Conservation (phyloP, 1,140 invertebrate species). For the Anadara kagoshimensis region DNA sequence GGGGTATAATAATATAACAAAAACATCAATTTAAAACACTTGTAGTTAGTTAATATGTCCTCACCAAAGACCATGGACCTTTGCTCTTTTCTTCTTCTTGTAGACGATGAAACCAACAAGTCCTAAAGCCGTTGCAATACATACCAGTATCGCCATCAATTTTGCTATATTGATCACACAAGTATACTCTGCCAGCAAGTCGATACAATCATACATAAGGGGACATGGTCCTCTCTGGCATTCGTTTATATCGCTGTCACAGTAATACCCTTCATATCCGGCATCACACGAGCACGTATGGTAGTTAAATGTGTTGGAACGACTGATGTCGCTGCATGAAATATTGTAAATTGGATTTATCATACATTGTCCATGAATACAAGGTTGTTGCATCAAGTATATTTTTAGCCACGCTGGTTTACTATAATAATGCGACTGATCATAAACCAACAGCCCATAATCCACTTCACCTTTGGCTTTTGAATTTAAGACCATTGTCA, state of each 20-base stretch:
- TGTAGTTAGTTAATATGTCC: too few species aligned
- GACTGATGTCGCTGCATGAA: slow-evolving; percentile 18
- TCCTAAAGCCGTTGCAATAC: too few species aligned
- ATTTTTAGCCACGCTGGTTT: slow-evolving; percentile 21
- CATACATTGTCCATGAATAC: slow-evolving; percentile 33
- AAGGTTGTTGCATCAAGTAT: slow-evolving; percentile 27
- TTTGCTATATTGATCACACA: slow-evolving; percentile 31
- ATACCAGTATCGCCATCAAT: too few species aligned
- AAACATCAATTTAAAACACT: too few species aligned
- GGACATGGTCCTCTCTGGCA: slow-evolving; percentile 36
- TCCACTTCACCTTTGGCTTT: too few species aligned
- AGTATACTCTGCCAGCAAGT: slow-evolving; percentile 29
- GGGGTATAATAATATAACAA: too few species aligned
- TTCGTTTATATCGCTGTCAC: slow-evolving; percentile 44
- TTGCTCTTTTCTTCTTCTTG: too few species aligned
- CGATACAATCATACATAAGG: slow-evolving; percentile 36
- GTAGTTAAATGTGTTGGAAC: slow-evolving; percentile 22
- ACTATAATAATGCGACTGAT: neutral
- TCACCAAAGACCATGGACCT: too few species aligned
- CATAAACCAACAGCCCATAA: too few species aligned
- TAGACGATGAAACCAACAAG: too few species aligned
- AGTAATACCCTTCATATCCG: slow-evolving; percentile 36
- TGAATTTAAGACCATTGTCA: slow-evolving; percentile 2
- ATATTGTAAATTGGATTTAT: neutral
- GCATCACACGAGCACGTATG: slow-evolving; percentile 31